Evolutionary conservation across 2,113 vertebrate genomes (phyloP), one percentile per base, ranked within the genome.

Genomic region (Polypterus bichir): DNA sequence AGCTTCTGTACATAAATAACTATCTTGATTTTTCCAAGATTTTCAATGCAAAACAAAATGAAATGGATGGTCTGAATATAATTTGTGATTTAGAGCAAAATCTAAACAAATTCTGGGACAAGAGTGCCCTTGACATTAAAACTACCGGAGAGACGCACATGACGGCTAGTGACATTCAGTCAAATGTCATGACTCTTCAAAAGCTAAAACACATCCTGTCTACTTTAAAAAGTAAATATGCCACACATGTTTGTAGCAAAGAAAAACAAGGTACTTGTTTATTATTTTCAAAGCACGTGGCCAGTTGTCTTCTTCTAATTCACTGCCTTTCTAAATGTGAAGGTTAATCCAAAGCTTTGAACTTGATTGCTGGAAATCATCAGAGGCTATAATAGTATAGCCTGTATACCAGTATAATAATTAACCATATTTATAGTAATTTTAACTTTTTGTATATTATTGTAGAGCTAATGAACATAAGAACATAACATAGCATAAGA

Each of bases 131-230:
- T 67, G 61, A 74, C 1, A 64, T 48, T 53, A 69, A 8, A 9
- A 48, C 66, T 4, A 59, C 57, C 59, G 2, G 9, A 2, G 66
- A 71, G 7, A 49, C 66, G 46, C 64, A 7, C 44, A 61, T 61
- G 44, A 70, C 72, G 60, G 69, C 72, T 59, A 69, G 76, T 59
- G 55, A 74, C 51, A 74, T 64, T 49, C 68, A 66, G 52, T 57
- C 47, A 59, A 66, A 64, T 6, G 65, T 66, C 51, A 57, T 70
- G 11, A 65, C 81, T 51, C 74, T 87, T 62, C 71, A 79, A 77
- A 79, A 81, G 66, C 62, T 85, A 65, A 68, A 82, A 69, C 54
- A 62, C 49, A 64, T 88, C 71, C 69, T 88, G 68, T 76, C 66
- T 64, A 71, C 67, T 67, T 0, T 77, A 68, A 84, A 76, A 74